Percentiles rank a stretch among this genome's conserved stretches.
phyloP scores from a whole-genome alignment of 2,888 invertebrate genomes.

The Dasysyrphus tricinctus region DNA sequence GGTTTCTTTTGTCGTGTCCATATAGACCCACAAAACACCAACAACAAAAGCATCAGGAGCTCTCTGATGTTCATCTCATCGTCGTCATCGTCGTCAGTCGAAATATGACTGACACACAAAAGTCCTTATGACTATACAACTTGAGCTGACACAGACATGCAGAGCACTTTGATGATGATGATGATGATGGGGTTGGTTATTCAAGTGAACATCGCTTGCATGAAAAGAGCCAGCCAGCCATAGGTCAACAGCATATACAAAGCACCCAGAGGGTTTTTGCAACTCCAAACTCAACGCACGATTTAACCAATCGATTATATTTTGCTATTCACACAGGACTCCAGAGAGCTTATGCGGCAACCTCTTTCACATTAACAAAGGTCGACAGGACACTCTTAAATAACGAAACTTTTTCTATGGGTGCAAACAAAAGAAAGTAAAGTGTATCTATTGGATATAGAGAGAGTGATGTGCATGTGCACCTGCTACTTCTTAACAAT shows the following conservation, averaged over 20 bases:
- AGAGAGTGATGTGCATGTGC: neutral
- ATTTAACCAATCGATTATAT: conserved; percentile 69
- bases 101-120: conserved; percentile 52
- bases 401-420: neutral
- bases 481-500: conserved; percentile 11
- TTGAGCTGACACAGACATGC: conserved; percentile 53
- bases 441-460: neutral
- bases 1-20: conserved; percentile 28
- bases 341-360: neutral
- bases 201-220: conserved; percentile 63
- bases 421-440: neutral
- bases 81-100: conserved; percentile 1
- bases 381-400: neutral
- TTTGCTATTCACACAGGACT: conserved; percentile 28
- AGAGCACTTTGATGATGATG: conserved; percentile 38
- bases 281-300: conserved; percentile 49
- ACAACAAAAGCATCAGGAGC: conserved; percentile 4
- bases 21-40: conserved; percentile 4
- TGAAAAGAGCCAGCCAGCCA: conserved; percentile 30
- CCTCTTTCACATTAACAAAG: conserved; percentile 7
- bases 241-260: conserved; percentile 25
- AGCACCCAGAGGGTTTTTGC: conserved; percentile 35
- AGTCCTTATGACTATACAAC: conserved; percentile 53
- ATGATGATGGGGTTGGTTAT: conserved; percentile 1
- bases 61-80: conserved; percentile 25